phyloP scores from a whole-genome alignment of 2,888 invertebrate species.

The Diplolepis rosae region DNA sequence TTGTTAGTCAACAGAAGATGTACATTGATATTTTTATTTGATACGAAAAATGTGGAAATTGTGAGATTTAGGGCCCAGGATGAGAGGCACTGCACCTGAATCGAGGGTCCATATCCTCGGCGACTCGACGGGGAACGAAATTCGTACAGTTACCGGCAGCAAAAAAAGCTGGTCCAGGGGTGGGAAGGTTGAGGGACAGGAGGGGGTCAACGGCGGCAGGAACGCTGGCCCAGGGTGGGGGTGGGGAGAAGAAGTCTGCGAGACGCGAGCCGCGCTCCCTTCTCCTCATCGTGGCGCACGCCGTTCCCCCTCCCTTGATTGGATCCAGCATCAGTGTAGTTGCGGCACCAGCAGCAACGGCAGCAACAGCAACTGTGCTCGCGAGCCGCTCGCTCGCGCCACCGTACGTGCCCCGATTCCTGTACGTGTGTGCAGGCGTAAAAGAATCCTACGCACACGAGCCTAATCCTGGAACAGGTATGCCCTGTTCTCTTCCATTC shows the following conservation, averaged over 20 bases:
- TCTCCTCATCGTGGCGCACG: constrained; percentile 68
- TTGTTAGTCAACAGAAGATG: too few relatives aligned
- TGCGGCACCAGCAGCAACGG: constrained; percentile 38
- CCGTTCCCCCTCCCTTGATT: constrained; percentile 62
- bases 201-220: constrained; percentile 16
- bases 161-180: constrained; percentile 65
- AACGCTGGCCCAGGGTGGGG: constrained; percentile 39
- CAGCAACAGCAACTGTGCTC: constrained; percentile 40
- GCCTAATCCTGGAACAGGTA: constrained; percentile 57
- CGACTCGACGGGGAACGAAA: constrained; percentile 61
- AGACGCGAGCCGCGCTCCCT: constrained; percentile 71
- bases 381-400: constrained; percentile 39
- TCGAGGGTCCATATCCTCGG: constrained; percentile 59
- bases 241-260: constrained; percentile 52
- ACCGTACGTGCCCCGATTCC: constrained; percentile 40
- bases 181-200: constrained; percentile 33
- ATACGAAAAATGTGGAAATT: too few relatives aligned
- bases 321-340: constrained; percentile 38
- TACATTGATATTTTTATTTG: too few relatives aligned
- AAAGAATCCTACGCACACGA: constrained; percentile 39
- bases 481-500: constrained; percentile 36
- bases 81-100: constrained; percentile 66
- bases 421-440: constrained; percentile 52
- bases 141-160: constrained; percentile 70
- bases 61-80: constrained; percentile 25